Evolutionary conservation across 2,888 invertebrate genomes (phyloP).

Genomic region (Limnephilus rhombicus): DNA sequence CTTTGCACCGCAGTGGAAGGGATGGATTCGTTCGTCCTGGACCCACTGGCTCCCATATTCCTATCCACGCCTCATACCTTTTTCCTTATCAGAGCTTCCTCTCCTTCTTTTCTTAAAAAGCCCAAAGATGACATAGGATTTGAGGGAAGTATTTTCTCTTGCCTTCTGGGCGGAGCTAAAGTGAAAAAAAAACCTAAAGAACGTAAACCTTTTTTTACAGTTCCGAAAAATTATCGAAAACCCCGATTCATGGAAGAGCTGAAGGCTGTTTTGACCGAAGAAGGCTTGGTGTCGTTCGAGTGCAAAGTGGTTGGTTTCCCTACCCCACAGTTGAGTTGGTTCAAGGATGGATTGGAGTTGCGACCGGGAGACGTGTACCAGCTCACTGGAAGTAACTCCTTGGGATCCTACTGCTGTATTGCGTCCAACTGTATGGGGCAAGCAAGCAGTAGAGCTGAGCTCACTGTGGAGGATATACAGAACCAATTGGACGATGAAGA

Average conservation of each 20-base stretch:
- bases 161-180: background rate
- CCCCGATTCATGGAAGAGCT: constrained; percentile 94
- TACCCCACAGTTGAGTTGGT: constrained; percentile 92
- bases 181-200: background rate
- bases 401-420: constrained; percentile 93
- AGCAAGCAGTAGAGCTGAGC: constrained; percentile 89
- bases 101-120: too few relatives aligned
- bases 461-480: constrained; percentile 94
- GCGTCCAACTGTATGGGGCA: constrained; percentile 95
- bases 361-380: constrained; percentile 96
- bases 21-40: too few relatives aligned
- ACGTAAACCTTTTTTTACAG: constrained; percentile 74
- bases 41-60: too few relatives aligned
- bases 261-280: constrained; percentile 92
- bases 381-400: constrained; percentile 91
- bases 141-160: too few relatives aligned
- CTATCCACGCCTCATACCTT: too few relatives aligned
- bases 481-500: constrained; percentile 93
- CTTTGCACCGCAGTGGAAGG: too few relatives aligned
- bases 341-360: constrained; percentile 94
- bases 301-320: constrained; percentile 96
- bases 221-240: constrained; percentile 93
- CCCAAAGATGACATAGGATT: too few relatives aligned
- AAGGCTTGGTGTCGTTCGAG: constrained; percentile 94
- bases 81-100: too few relatives aligned